Conservation (phyloP, 2,797 vertebrate genomes). For the Myiothlypis coronata region DNA sequence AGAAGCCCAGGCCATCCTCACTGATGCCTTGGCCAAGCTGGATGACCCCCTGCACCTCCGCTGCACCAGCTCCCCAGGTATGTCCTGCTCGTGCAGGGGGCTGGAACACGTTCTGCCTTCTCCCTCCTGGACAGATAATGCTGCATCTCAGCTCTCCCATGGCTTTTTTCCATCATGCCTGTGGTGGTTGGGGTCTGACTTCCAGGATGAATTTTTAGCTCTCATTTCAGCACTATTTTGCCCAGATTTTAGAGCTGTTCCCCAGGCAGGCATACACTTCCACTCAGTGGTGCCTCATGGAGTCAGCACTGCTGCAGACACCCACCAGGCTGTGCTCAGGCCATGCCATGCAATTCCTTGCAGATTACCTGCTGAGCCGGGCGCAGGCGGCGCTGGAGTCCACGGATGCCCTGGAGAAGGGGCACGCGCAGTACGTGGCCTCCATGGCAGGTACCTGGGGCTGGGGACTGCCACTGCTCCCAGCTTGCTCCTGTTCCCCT, state of each 20-base stretch:
- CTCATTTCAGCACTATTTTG: not conserved
- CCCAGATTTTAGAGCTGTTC: not conserved
- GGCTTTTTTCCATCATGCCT: not conserved
- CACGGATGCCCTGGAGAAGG: conserved; percentile 81
- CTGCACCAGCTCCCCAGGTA: conserved; percentile 95
- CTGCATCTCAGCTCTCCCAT: not conserved
- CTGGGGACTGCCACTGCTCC: not conserved
- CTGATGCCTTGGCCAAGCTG: conserved; percentile 85
- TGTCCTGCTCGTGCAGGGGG: fast-evolving
- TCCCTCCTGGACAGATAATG: fast-evolving
- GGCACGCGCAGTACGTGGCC: conserved; percentile 84
- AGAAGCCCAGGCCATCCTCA: conserved; percentile 87
- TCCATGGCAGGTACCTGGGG: conserved; percentile 81
- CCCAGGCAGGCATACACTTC: fast-evolving
- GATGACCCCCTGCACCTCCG: conserved; percentile 91
- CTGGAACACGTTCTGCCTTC: fast-evolving
- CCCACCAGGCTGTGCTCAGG: not conserved
- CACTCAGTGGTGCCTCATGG: fast-evolving
- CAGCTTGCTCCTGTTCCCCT: not conserved
- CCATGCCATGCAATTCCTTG: not conserved
- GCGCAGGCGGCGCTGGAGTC: conserved; percentile 86
- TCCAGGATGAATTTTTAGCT: not conserved
- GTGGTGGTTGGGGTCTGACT: fast-evolving
- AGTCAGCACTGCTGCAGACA: fast-evolving
- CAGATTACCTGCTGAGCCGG: conserved; percentile 93